Conservation (phyloP, 2,888 invertebrate genomes). For the Spodoptera picta region DNA sequence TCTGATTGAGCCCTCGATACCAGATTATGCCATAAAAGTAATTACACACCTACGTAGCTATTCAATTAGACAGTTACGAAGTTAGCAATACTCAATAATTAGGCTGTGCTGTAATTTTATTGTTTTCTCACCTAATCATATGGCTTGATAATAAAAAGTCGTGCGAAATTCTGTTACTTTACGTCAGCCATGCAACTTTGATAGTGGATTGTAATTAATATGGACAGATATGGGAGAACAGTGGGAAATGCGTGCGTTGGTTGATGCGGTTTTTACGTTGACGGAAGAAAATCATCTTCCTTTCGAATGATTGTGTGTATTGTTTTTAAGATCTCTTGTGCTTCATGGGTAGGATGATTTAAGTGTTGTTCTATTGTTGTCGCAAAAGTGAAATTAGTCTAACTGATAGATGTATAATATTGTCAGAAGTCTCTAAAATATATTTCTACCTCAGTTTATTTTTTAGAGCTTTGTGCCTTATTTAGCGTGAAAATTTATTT, state of each 20-base stretch:
- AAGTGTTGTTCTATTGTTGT: too few relatives aligned
- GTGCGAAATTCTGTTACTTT: constrained; percentile 51
- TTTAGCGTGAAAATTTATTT: too few relatives aligned
- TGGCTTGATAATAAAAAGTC: constrained; percentile 40
- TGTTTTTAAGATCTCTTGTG: constrained; percentile 1
- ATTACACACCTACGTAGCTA: not conserved
- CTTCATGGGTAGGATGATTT: too few relatives aligned
- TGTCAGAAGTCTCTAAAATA: not conserved
- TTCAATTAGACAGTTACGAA: constrained; percentile 14
- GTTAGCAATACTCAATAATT: constrained; percentile 35
- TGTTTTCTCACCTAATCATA: constrained; percentile 53
- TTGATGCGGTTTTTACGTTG: constrained; percentile 17
- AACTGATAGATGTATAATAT: too few relatives aligned
- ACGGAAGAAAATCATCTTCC: constrained; percentile 30
- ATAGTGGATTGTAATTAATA: constrained; percentile 38
- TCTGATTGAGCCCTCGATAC: too few relatives aligned
- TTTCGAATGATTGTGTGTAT: constrained; percentile 8
- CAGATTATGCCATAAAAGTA: not conserved
- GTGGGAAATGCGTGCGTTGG: constrained; percentile 19
- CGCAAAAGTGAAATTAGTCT: too few relatives aligned
- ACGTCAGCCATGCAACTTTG: constrained; percentile 35
- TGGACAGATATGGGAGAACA: constrained; percentile 48
- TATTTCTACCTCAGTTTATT: too few relatives aligned
- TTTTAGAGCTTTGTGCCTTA: too few relatives aligned
- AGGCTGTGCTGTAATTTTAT: constrained; percentile 48